Percentiles rank a stretch among this genome's conserved stretches.
Conservation (phyloP, 2,888 invertebrate species). For the Teleogryllus oceanicus region DNA sequence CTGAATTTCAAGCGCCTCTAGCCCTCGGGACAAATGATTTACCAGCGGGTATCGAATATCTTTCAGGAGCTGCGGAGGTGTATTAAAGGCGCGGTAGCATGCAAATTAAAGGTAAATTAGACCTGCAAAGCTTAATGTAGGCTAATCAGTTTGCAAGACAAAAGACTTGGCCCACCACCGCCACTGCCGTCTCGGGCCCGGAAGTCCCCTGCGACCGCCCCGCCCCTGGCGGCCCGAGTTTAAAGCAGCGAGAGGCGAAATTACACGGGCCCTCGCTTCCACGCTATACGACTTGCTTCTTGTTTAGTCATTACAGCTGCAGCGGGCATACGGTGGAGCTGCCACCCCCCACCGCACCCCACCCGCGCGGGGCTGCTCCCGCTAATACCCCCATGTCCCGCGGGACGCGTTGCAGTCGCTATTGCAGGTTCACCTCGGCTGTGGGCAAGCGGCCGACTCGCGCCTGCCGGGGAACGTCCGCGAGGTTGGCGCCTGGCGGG, state of each 20-base stretch:
- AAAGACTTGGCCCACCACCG: not conserved
- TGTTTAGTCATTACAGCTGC: conserved; percentile 8
- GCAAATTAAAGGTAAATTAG: conserved; percentile 18
- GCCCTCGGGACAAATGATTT: not conserved
- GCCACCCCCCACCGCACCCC: too few relatives aligned
- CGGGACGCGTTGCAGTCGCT: too few relatives aligned
- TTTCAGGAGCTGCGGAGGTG: not conserved
- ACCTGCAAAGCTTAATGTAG: conserved; percentile 10
- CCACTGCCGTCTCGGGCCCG: not conserved
- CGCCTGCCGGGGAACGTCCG: too few relatives aligned
- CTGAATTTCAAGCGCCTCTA: not conserved
- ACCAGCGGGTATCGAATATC: not conserved
- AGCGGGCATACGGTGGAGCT: not conserved
- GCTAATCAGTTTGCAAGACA: conserved; percentile 7
- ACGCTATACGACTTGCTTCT: not conserved
- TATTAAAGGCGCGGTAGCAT: not conserved
- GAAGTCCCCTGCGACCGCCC: not conserved
- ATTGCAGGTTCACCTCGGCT: too few relatives aligned
- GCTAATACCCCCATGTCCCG: too few relatives aligned
- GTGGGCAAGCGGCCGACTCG: too few relatives aligned
- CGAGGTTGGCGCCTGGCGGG: too few relatives aligned
- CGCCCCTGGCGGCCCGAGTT: not conserved
- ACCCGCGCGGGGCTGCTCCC: too few relatives aligned
- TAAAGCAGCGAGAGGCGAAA: not conserved
- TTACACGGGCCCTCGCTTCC: not conserved